Base-by-base conservation (phyloP, 2,888 invertebrate species). In the Ectemnius cavifrons region DNA sequence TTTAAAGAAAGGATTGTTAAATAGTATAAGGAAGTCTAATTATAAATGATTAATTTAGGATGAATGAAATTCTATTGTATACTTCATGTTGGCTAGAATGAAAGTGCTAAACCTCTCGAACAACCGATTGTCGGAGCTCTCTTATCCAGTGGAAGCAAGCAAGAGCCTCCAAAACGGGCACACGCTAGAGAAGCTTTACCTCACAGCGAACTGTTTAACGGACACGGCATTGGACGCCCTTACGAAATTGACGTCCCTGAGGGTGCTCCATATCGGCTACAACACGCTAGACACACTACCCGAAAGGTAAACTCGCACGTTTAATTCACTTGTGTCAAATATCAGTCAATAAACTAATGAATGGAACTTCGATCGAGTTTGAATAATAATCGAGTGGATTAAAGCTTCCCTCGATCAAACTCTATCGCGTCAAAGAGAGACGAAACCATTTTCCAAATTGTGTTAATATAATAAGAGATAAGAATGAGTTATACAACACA, bases 41-140 rank as follows among this genome's bases (percentile, higher is more conserved):
- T 37, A 6, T 37, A 6, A 37, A 6, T 37, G 0, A 2, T 11
- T 37, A 37, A 6, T 37, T 11, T 37, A 37, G 8, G 2, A 0
- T 8, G 37, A 37, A 37, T 37, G 0, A 37, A 37, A 37, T 6
- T 37, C 37, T 11, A 37, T 37, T 8, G 37, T 37, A 11, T 37
- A 0, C 8, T 37, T 11, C 8, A 37, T 37, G 37, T 49, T 61
- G 23, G 8, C 49, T 58, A 92, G 92, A 77, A 91, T 97, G 78
- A 94, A 93, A 80, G 93, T 95, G 3, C 89, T 97, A 66, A 97
- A 97, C 91, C 92, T 96, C 52, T 95, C 97, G 2, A 96, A 96
- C 88, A 97, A 97, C 89, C 93, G 95, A 78, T 87, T 96, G 28
- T 94, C 93, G 79, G 93, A 94, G 67, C 90, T 96, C 79, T 95